Evolutionary conservation across 2,113 vertebrate genomes (phyloP), one percentile per base, ranked within the genome.

Genomic region (Burhinus bistriatus): DNA sequence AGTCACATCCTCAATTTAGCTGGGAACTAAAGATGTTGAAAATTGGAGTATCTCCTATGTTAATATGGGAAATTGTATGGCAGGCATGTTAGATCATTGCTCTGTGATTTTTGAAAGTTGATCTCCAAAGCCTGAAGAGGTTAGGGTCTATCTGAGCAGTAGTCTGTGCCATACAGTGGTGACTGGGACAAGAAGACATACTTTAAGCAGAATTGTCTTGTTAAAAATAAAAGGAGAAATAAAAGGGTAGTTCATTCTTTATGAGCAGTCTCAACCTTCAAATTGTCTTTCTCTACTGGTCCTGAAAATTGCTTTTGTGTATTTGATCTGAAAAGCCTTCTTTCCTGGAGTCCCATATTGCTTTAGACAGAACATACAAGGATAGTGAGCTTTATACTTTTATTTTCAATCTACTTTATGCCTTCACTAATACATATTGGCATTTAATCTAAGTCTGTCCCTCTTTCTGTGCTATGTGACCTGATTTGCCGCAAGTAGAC

Each of bases 291-390:
- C 66, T 71, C 77, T 92, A 19, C 70, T 76, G 82, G 23, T 83
- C 70, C 88, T 90, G 88, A 88, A 95, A 96, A 95, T 85, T 85
- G 57, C 57, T 72, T 94, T 49, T 79, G 51, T 66, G 59, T 68
- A 32, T 59, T 78, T 80, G 51, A 61, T 62, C 61, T 59, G 69
- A 68, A 69, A 71, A 82, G 4, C 2, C 1, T 17, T 85, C 71
- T 79, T 79, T 79, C 44, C 61, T 55, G 57, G 73, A 82, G 26
- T 47, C n/a, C 38, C 14, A 13, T 32, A 26, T 79, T 32, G 34
- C 73, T 83, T 71, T 44, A 21, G 57, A 57, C 57, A 88, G 55
- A 57, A 42, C 38, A 32, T 32, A 47, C 30, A n/a, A 77, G 40
- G 19, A 27, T 1, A 15, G 22, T 6, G 65, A 85, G 27, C 30